These are phyloP conservation scores for Rapana venosa DNA, from an alignment of 2,888 invertebrate species.

Conservation along the genomic window DNA sequence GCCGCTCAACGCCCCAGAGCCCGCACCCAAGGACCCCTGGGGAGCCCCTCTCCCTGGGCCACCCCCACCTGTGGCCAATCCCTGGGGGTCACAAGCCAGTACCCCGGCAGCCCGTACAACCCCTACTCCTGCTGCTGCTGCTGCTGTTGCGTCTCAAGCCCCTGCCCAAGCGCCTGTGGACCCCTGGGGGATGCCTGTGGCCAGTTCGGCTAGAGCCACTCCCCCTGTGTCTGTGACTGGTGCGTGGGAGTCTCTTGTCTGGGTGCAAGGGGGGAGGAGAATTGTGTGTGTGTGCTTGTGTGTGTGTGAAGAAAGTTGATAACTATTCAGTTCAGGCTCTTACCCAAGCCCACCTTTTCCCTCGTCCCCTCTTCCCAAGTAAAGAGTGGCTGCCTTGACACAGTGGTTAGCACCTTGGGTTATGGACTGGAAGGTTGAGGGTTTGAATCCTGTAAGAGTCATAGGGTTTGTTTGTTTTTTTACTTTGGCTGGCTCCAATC, in stretches of 20 bases:
- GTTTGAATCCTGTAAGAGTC: no score
- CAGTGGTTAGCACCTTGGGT: no score
- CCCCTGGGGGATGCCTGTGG: constrained; percentile 73
- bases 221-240: constrained; percentile 53
- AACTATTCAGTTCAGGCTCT: no score
- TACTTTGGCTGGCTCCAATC: no score
- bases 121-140: constrained; percentile 45
- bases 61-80: constrained; percentile 50
- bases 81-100: constrained; percentile 55
- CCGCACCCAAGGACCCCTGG: constrained; percentile 66
- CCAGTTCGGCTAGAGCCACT: constrained; percentile 53
- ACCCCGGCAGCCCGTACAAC: constrained; percentile 15
- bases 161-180: constrained; percentile 60
- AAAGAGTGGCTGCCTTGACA: no score
- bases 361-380: no score
- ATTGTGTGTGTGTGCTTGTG: background rate
- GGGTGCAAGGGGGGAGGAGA: background rate
- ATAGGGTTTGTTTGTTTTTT: no score
- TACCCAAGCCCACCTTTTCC: no score
- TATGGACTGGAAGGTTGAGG: no score
- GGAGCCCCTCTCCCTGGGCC: constrained; percentile 60
- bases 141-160: constrained; percentile 12
- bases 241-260: constrained; percentile 48
- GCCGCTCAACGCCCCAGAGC: constrained; percentile 58
- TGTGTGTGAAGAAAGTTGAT: background rate